These are phyloP conservation scores for Camarhynchus parvulus DNA, from an alignment of 2,113 vertebrate species.

Conservation along the genomic window DNA sequence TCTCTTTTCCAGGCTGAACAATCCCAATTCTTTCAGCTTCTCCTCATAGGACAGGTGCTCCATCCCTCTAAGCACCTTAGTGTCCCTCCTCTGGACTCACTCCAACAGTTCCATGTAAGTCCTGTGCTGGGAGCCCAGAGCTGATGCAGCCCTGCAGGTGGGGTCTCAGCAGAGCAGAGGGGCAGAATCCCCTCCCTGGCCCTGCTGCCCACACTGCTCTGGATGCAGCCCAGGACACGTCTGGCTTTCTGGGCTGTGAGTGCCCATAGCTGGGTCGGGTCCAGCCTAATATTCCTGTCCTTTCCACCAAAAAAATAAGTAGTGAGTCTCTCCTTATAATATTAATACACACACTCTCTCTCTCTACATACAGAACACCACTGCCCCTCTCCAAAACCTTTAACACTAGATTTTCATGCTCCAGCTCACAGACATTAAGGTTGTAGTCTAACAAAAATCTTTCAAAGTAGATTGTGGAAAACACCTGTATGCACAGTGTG, in stretches of 20 bases:
- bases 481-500: fast-evolving
- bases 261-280: background rate
- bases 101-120: fast-evolving
- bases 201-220: background rate
- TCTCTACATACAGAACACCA: background rate
- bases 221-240: background rate
- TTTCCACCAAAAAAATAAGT: background rate
- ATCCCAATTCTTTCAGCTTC: background rate
- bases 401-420: background rate
- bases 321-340: background rate
- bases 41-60: background rate
- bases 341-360: background rate
- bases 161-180: background rate
- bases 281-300: background rate
- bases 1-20: background rate
- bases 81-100: background rate
- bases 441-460: background rate
- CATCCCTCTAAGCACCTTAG: background rate
- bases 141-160: background rate
- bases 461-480: background rate
- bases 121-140: background rate
- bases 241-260: background rate
- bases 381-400: background rate
- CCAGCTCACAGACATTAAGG: background rate
- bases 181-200: background rate